Conservation (phyloP, 1,140 invertebrate genomes). For the Vanessa atalanta region DNA sequence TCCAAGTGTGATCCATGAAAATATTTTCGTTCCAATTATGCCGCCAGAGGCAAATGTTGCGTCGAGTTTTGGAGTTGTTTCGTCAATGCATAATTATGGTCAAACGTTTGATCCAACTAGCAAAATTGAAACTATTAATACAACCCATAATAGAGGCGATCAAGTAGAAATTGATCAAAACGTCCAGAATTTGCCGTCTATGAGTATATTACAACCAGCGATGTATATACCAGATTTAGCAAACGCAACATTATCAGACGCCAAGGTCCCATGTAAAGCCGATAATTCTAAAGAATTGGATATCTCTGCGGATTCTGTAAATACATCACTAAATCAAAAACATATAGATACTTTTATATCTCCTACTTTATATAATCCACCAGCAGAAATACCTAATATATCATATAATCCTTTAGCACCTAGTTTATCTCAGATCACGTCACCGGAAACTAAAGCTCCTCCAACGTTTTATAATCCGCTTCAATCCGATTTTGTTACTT, state of each 20-base stretch:
- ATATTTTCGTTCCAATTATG: conserved; percentile 61
- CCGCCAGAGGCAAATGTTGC: conserved; percentile 10
- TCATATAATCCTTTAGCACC: not conserved
- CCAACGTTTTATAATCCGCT: not conserved
- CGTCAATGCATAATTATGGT: not conserved
- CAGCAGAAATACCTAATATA: not conserved
- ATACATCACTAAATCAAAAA: not conserved
- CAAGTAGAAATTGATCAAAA: not conserved
- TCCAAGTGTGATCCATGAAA: conserved; percentile 36
- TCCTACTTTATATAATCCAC: not conserved
- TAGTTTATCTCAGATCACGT: not conserved
- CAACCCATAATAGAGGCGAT: not conserved
- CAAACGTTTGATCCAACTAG: not conserved
- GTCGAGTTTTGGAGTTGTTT: not conserved
- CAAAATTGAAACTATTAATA: conserved; percentile 2
- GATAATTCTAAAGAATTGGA: not conserved
- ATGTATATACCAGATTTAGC: not conserved
- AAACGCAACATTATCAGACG: not conserved
- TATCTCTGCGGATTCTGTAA: not conserved
- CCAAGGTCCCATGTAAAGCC: not conserved
- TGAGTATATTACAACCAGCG: not conserved
- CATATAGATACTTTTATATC: not conserved
- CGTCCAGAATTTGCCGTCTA: not conserved
- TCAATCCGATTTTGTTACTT: not conserved
- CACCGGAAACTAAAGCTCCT: not conserved